Percentiles rank a stretch among this genome's conserved stretches.
These are phyloP conservation scores for Cecropterus lyciades DNA, from an alignment of 1,140 invertebrate species.

Conservation along the genomic window DNA sequence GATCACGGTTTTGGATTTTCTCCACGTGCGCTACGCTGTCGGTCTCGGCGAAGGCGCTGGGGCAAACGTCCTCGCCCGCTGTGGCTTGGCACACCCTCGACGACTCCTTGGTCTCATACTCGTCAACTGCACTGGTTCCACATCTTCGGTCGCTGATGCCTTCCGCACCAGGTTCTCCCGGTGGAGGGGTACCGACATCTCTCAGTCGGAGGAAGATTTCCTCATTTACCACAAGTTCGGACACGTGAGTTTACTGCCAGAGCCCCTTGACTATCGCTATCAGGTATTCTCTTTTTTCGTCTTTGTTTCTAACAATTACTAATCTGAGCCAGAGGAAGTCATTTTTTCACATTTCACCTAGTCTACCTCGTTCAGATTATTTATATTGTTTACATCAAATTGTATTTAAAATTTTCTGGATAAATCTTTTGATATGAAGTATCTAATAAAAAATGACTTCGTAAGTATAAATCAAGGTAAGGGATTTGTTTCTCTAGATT, in stretches of 20 bases:
- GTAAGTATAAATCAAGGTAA: conserved; percentile 3
- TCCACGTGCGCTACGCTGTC: conserved; percentile 92
- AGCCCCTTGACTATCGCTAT: conserved; percentile 59
- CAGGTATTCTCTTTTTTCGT: conserved; percentile 63
- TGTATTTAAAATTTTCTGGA: too few species aligned
- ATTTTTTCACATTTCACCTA: conserved; percentile 5
- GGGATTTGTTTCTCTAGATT: conserved; percentile 6
- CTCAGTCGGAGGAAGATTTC: conserved; percentile 92
- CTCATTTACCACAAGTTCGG: conserved; percentile 96
- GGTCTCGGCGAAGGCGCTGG: conserved; percentile 95
- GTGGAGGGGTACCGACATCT: conserved; percentile 89
- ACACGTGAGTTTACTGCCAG: conserved; percentile 88
- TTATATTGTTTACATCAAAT: not conserved
- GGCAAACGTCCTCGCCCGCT: conserved; percentile 94
- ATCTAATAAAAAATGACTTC: not conserved
- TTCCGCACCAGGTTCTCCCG: conserved; percentile 93
- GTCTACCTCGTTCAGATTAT: too few species aligned
- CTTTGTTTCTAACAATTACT: conserved; percentile 51
- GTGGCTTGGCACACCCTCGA: conserved; percentile 91
- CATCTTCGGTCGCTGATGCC: conserved; percentile 94
- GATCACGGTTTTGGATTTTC: conserved; percentile 91
- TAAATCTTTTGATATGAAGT: too few species aligned
- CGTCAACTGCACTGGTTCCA: conserved; percentile 95
- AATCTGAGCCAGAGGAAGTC: conserved; percentile 16
- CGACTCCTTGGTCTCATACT: conserved; percentile 91